Conservation (phyloP, 1,140 invertebrate genomes). For the Penaeus indicus region DNA sequence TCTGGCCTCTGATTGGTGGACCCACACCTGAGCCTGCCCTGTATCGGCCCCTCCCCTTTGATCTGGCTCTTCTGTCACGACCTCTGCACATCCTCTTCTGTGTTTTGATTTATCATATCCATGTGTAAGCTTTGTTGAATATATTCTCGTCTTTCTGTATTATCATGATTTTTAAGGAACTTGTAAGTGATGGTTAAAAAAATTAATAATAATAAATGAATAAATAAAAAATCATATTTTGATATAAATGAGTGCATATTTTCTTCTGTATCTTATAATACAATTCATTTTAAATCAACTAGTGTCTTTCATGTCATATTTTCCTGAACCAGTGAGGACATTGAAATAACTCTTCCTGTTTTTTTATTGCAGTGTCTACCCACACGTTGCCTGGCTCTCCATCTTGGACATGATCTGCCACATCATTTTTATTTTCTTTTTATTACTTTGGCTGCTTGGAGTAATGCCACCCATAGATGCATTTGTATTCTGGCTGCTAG, state of each 20-base stretch:
- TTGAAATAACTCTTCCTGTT: not conserved
- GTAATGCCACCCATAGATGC: slow-evolving; percentile 72
- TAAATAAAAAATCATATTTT: no score
- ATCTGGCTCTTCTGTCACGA: slow-evolving; percentile 39
- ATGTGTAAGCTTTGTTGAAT: not conserved
- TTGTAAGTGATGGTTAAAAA: not conserved
- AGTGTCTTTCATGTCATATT: not conserved
- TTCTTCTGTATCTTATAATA: not conserved
- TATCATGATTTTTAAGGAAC: not conserved
- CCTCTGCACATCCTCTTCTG: slow-evolving; percentile 48
- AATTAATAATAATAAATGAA: no score
- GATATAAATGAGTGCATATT: no score
- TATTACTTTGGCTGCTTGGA: slow-evolving; percentile 71
- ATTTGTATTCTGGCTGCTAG: slow-evolving; percentile 71
- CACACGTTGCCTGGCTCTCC: slow-evolving; percentile 42
- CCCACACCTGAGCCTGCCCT: slow-evolving; percentile 54
- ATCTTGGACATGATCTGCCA: slow-evolving; percentile 69
- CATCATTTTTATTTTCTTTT: slow-evolving; percentile 70
- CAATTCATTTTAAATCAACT: not conserved
- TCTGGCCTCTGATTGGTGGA: slow-evolving; percentile 57
- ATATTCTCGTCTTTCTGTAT: not conserved
- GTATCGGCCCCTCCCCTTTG: slow-evolving; percentile 51
- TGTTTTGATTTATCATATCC: slow-evolving; percentile 42
- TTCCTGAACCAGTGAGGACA: not conserved
- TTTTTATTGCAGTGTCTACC: slow-evolving; percentile 34